phyloP scores from a whole-genome alignment of 2,888 invertebrate genomes.

The Tethea ocularis region DNA sequence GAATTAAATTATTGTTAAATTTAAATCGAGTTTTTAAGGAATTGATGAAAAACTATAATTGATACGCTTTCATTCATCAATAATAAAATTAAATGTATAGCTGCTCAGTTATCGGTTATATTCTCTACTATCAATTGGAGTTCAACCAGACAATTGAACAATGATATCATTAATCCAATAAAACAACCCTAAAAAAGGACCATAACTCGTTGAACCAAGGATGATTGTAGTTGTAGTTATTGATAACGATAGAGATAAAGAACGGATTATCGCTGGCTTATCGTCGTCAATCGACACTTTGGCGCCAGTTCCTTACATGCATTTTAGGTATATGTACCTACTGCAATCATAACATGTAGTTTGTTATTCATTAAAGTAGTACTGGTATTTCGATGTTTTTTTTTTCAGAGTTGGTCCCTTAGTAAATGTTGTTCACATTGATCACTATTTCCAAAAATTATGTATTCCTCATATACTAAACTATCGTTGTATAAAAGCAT shows the following conservation, averaged over 20 bases:
- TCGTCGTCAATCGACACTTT: slow-evolving; percentile 45
- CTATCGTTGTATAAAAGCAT: not conserved
- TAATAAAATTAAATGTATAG: too few relatives aligned
- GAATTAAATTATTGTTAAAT: too few relatives aligned
- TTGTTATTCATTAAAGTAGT: too few relatives aligned
- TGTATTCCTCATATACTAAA: too few relatives aligned
- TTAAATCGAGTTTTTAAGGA: too few relatives aligned
- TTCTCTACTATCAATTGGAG: not conserved
- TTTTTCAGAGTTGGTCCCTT: too few relatives aligned
- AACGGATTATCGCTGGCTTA: slow-evolving; percentile 41
- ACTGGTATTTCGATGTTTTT: too few relatives aligned
- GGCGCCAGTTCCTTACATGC: slow-evolving; percentile 54
- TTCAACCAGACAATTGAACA: slow-evolving; percentile 1
- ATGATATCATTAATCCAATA: slow-evolving; percentile 11
- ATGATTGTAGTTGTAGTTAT: slow-evolving; percentile 26
- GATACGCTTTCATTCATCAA: too few relatives aligned
- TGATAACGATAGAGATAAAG: slow-evolving; percentile 34
- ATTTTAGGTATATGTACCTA: too few relatives aligned
- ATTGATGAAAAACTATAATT: too few relatives aligned
- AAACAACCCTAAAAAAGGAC: slow-evolving; percentile 7
- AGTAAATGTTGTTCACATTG: too few relatives aligned
- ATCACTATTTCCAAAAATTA: too few relatives aligned
- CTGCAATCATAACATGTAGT: not conserved
- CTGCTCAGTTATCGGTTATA: not conserved
- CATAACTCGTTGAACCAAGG: slow-evolving; percentile 11